A percentile compares a stretch with the other conserved stretches of the same genome.
These are phyloP conservation scores for Micronycteris hirsuta DNA, from an alignment of 2,113 vertebrate species.

Conservation along the genomic window DNA sequence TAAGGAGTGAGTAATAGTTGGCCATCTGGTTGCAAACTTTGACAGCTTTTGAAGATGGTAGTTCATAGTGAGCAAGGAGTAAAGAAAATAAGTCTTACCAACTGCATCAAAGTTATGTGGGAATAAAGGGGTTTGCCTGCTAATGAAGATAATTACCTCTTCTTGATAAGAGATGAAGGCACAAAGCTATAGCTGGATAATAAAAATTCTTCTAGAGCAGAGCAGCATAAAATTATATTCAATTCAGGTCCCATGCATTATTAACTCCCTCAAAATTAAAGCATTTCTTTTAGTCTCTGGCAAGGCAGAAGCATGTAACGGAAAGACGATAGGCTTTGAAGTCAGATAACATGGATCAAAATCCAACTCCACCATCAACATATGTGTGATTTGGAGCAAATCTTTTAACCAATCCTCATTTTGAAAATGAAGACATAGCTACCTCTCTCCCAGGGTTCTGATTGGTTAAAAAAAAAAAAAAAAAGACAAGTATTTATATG, in stretches of 20 bases:
- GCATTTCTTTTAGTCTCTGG: conserved; percentile 53
- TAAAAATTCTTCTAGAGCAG: conserved; percentile 66
- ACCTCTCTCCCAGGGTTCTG: background rate
- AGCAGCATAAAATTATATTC: conserved; percentile 64
- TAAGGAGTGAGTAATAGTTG: conserved; percentile 37
- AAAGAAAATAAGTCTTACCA: conserved; percentile 45
- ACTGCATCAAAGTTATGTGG: conserved; percentile 22
- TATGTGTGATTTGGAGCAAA: background rate
- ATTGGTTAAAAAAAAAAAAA: background rate
- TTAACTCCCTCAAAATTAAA: conserved; percentile 60
- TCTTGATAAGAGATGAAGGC: conserved; percentile 33
- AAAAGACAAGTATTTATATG: background rate
- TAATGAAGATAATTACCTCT: conserved; percentile 66
- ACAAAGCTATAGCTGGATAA: conserved; percentile 57
- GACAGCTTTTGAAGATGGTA: conserved; percentile 9
- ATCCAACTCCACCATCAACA: background rate
- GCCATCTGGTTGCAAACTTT: conserved; percentile 57
- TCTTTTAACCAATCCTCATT: background rate
- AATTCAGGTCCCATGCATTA: conserved; percentile 64
- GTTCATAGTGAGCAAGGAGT: background rate
- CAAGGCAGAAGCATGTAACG: background rate
- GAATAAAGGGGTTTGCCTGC: conserved; percentile 30
- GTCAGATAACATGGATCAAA: conserved; percentile 51
- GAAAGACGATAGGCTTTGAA: conserved; percentile 42
- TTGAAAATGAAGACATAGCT: background rate